These are phyloP conservation scores for Myotis yumanensis DNA, from an alignment of 2,113 vertebrate genomes.

Conservation along the genomic window DNA sequence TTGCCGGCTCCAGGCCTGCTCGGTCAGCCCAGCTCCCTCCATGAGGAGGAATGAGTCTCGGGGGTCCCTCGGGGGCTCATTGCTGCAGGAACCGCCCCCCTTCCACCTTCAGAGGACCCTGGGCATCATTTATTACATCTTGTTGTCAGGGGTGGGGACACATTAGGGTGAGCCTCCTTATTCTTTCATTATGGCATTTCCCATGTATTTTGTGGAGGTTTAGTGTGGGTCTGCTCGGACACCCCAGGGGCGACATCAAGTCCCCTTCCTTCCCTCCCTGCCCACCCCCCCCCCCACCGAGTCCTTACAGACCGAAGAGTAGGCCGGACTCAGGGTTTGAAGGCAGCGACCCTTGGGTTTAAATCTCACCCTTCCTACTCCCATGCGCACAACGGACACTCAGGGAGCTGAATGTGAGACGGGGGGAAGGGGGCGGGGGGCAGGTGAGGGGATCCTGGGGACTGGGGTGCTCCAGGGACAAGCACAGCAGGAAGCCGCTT, in stretches of 20 bases:
- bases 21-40: neutral
- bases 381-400: neutral
- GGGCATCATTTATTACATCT: neutral
- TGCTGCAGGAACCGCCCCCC: neutral
- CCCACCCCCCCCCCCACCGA: too few species aligned
- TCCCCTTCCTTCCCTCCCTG: too few species aligned
- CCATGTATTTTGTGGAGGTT: neutral
- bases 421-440: neutral
- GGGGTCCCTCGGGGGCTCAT: neutral
- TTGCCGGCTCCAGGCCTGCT: neutral
- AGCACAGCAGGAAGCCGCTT: neutral
- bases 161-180: neutral
- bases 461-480: neutral
- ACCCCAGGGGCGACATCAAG: too few species aligned
- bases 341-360: neutral
- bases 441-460: neutral
- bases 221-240: neutral
- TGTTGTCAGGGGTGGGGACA: neutral
- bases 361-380: neutral
- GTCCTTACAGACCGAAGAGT: neutral
- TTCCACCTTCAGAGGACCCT: neutral
- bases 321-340: neutral
- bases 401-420: neutral
- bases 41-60: neutral
- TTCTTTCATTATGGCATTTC: neutral